Conservation (phyloP, 2,797 vertebrate genomes). For the Centroberyx gerrardi region DNA sequence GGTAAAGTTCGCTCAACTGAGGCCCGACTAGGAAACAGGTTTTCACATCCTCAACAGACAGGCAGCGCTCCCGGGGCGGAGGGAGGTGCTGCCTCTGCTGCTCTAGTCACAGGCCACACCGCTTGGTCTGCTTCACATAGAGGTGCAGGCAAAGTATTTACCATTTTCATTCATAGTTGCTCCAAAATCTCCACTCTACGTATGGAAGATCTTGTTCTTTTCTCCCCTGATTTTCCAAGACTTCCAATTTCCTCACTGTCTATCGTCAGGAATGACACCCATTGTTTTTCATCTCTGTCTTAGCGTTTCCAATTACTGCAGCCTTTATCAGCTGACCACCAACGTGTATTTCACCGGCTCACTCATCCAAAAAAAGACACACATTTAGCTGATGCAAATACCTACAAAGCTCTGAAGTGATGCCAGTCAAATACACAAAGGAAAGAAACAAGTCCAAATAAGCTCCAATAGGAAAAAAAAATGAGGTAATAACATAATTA, state of each 20-base stretch:
- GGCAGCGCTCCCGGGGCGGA: conserved; percentile 62
- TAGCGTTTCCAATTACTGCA: conserved; percentile 47
- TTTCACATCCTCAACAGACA: conserved; percentile 79
- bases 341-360: conserved; percentile 28
- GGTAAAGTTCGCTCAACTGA: conserved; percentile 81
- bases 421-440: neutral
- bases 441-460: neutral
- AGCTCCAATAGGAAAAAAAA: neutral
- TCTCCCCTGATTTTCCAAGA: conserved; percentile 45
- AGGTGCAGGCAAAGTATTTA: too few species aligned
- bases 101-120: too few species aligned
- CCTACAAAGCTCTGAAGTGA: too few species aligned
- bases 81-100: conserved; percentile 19
- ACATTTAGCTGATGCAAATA: neutral
- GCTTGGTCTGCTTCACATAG: too few species aligned
- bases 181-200: too few species aligned
- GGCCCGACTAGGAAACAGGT: conserved; percentile 87
- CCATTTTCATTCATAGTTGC: too few species aligned
- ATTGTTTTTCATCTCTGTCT: conserved; percentile 28
- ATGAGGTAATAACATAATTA: too few species aligned
- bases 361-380: conserved; percentile 29
- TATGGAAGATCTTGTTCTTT: too few species aligned
- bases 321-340: conserved; percentile 22
- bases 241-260: conserved; percentile 45
- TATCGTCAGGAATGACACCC: conserved; percentile 35